Evolutionary conservation across 2,113 vertebrate species (phyloP).

Genomic region (Pteropus alecto): DNA sequence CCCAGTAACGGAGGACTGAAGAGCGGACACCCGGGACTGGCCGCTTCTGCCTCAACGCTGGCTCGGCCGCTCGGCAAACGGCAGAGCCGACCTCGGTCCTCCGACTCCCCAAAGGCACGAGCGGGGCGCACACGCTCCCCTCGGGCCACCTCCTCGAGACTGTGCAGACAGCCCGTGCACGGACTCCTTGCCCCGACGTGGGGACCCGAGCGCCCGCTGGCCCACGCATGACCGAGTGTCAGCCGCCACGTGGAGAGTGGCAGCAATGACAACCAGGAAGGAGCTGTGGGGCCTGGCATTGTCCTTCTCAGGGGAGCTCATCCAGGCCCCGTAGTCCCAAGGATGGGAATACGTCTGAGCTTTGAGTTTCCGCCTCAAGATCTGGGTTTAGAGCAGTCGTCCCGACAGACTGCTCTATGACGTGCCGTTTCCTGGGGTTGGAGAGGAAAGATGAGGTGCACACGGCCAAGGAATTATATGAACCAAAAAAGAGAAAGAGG

Average conservation of each 20-base stretch:
- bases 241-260: neutral
- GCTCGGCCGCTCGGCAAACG: neutral
- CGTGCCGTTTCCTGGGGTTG: neutral
- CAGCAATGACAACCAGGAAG: rapidly evolving
- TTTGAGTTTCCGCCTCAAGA: neutral
- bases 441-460: neutral
- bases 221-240: rapidly evolving
- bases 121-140: neutral
- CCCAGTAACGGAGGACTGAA: neutral
- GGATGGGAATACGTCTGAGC: neutral
- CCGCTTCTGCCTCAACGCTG: neutral
- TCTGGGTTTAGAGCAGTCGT: neutral
- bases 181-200: neutral
- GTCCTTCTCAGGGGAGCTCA: neutral
- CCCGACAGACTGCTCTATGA: neutral
- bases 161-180: neutral
- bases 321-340: neutral
- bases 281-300: neutral
- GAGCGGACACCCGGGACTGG: neutral
- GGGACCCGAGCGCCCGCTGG: no score
- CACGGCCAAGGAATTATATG: neutral
- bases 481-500: neutral
- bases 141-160: no score
- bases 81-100: neutral
- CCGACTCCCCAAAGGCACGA: neutral